Conservation (phyloP, 2,797 vertebrate species). For the Dipus sagitta region DNA sequence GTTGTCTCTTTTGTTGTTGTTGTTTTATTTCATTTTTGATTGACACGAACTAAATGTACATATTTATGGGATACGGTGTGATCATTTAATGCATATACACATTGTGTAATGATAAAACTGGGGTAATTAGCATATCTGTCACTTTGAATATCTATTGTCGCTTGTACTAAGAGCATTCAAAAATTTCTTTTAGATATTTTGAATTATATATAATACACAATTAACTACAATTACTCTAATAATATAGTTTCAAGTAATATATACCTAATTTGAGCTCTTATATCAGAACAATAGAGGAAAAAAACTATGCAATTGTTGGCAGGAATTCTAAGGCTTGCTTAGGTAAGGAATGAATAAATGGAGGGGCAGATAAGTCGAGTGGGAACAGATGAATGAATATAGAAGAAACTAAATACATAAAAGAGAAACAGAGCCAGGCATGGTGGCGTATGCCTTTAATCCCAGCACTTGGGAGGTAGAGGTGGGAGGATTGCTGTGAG, state of each 20-base stretch:
- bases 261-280: background rate
- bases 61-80: background rate
- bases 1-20: background rate
- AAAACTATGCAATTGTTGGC: slow-evolving; percentile 20
- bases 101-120: background rate
- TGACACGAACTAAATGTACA: background rate
- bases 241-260: slow-evolving; percentile 10
- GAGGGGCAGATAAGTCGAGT: background rate
- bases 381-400: background rate
- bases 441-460: no score
- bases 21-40: background rate
- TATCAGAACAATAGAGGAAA: slow-evolving; percentile 28
- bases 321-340: background rate
- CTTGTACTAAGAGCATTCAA: background rate
- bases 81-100: background rate
- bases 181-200: background rate
- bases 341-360: background rate
- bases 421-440: background rate
- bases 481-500: no score
- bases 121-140: background rate
- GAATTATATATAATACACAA: background rate
- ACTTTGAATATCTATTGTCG: background rate
- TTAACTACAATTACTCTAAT: background rate
- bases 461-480: no score
- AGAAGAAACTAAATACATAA: background rate